Percentiles rank a stretch among this genome's conserved stretches.
These are phyloP conservation scores for Porphyrio hochstetteri DNA, from an alignment of 2,113 vertebrate genomes.

Conservation along the genomic window DNA sequence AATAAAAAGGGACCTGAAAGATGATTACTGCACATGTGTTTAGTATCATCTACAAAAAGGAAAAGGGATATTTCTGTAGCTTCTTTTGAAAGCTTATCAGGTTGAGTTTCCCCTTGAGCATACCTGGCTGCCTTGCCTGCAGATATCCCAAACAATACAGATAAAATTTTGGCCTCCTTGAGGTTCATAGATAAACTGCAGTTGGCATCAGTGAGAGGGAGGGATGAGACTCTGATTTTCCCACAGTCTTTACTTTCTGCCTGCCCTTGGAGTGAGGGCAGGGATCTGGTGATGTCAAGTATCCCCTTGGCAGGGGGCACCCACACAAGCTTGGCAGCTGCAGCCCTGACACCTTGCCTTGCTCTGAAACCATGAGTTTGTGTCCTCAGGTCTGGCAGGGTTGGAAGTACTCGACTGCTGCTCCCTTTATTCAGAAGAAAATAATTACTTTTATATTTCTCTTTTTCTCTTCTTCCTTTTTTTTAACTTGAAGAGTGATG, in stretches of 20 bases:
- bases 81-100: background rate
- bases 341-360: background rate
- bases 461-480: background rate
- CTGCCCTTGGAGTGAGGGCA: background rate
- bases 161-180: background rate
- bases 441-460: background rate
- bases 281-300: background rate
- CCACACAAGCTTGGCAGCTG: fast-evolving
- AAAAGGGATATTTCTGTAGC: background rate
- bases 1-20: background rate
- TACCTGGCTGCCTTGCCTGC: background rate
- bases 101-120: background rate
- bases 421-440: background rate
- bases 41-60: background rate
- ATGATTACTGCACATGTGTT: background rate
- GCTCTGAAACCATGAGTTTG: background rate
- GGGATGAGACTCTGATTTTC: background rate
- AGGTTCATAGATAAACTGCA: background rate
- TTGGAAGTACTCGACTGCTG: background rate
- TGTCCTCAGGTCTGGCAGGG: background rate
- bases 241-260: background rate
- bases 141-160: background rate
- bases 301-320: background rate
- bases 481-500: background rate
- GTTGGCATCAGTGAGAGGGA: background rate